Base-by-base conservation (phyloP, 2,888 invertebrate genomes). In the Polydrusus pterygomalis region DNA sequence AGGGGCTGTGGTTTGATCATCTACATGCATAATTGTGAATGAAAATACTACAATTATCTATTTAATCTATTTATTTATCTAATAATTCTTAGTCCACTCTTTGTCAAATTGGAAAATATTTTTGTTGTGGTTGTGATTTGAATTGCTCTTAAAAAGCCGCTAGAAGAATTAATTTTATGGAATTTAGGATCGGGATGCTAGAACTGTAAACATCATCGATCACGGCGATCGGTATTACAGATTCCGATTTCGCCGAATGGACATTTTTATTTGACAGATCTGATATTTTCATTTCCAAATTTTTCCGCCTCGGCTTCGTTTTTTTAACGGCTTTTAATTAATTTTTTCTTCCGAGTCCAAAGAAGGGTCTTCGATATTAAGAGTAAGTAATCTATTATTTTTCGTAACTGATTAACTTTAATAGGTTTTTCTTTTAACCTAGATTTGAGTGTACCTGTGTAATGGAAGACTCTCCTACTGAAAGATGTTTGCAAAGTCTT, bases 401-500 rank as follows among this genome's bases (percentile, higher is more conserved):
- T 9, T 20, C 11, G 8, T 20, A 11, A 9, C 51, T 11, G 8
- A 51, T 11, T 20, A 20, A 20, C 20, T 51, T 9, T 56, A 56
- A 34, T 15, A n/a, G 1, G n/a, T 0, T 30, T n/a, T 56, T 60
- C 5, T 60, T 17, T 38, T n/a, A 10, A 38, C 18, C 10, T 17
- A 2, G 8, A 47, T 11, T 64, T 15, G 25, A n/a, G n/a, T n/a
- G n/a, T n/a, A n/a, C n/a, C n/a, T 25, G 30, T 34, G 51, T 45
- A 51, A 65, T 65, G 65, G 38, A 1, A 17, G 65, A 65, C n/a
- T 51, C 47, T 9, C 20, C 51, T 51, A 65, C 65, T 25, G 51
- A 65, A 51, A 49, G 18, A 17, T 49, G 65, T 65, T n/a, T 51
- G 49, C n/a, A 30, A 30, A 65, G 65, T 11, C 34, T 65, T n/a